Conservation (phyloP, 2,113 vertebrate genomes). For the Polypterus bichir region DNA sequence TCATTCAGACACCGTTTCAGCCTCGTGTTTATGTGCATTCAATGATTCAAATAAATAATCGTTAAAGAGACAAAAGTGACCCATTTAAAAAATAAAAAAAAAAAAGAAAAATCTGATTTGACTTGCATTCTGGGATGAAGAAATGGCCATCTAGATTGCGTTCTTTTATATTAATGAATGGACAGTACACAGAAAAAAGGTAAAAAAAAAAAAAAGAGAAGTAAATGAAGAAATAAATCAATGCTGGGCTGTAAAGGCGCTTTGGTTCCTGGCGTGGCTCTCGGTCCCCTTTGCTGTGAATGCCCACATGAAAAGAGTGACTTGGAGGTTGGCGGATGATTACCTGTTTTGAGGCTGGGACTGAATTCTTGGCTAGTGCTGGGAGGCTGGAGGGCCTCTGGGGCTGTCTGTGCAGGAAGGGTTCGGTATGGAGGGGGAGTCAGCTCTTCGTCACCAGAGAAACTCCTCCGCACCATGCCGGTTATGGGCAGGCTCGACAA, state of each 20-base stretch:
- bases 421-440: conserved; percentile 70
- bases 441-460: conserved; percentile 80
- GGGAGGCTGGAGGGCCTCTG: conserved; percentile 59
- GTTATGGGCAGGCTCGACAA: conserved; percentile 64
- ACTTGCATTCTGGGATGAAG: background rate
- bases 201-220: background rate
- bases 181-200: background rate
- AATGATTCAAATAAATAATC: too few species aligned
- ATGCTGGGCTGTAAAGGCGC: background rate
- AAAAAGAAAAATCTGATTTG: too few species aligned
- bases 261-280: background rate
- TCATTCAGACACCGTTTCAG: too few species aligned
- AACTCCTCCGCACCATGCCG: conserved; percentile 70
- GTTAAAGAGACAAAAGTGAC: too few species aligned
- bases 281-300: conserved; percentile 3
- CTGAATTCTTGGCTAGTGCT: conserved; percentile 58
- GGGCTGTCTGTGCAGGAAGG: conserved; percentile 65
- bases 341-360: conserved; percentile 85
- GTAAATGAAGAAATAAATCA: background rate
- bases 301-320: conserved; percentile 12
- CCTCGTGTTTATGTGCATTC: too few species aligned
- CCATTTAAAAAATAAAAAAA: too few species aligned
- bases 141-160: background rate
- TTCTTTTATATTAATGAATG: too few species aligned
- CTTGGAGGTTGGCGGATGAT: conserved; percentile 35